Base-by-base conservation (phyloP, 2,113 vertebrate species). In the Mola mola region DNA sequence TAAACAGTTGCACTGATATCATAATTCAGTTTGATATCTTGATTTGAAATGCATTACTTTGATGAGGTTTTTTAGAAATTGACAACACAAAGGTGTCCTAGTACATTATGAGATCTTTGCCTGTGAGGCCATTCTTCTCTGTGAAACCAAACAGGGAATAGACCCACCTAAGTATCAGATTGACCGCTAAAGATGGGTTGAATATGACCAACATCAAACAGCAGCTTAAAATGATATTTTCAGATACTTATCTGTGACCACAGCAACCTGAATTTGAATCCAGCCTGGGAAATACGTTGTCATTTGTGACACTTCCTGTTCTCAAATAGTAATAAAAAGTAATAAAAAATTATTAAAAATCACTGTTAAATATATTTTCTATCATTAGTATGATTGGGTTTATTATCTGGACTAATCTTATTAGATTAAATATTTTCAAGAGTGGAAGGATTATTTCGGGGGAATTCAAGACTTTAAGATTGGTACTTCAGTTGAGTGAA, bases 221-320 rank as follows among this genome's bases (percentile, higher is more conserved):
- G 36, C 21, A 12, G 17, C 34, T 28, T 28, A 4, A 24, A 8
- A n/a, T n/a, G n/a, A n/a, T n/a, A n/a, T 10, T 28, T 26, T 42
- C 9, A 16, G 8, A 13, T 20, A 5, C 3, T 17, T 29, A 9
- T 28, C 5, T 22, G 1, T 7, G 1, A 49, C 29, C 20, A 41
- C 58, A 75, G 29, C 5, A 62, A 15, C 24, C 28, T 0, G 42
- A 5, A 43, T 61, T 36, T 55, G 24, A 56, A 22, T 42, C 33
- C 13, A 36, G 13, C 4, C 3, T 0, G n/a, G 12, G 28, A 24
- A 6, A 2, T n/a, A 26, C 4, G 37, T 38, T 38, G 15, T 22
- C 41, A 43, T 24, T 24, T 24, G 17, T 44, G 10, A 13, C 21
- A 24, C 12, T 25, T 11, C 5, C 12, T 24, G 5, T 25, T 41